phyloP scores from a whole-genome alignment of 2,113 vertebrate genomes.

The Madoqua kirkii region DNA sequence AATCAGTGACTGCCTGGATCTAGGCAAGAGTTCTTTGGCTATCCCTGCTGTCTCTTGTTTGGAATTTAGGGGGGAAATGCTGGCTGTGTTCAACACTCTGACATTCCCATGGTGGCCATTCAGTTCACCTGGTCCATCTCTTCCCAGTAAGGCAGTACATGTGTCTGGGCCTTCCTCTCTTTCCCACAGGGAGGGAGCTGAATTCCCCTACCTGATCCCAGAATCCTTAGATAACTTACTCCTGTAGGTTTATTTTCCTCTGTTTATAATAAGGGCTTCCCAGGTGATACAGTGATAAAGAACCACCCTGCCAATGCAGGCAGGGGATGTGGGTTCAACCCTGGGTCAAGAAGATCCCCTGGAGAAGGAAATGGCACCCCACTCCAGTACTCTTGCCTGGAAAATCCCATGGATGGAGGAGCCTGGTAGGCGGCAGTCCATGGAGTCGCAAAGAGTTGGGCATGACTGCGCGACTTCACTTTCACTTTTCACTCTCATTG shows the following conservation, averaged over 20 bases:
- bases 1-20: neutral
- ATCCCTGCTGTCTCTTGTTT: neutral
- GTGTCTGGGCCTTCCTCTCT: neutral
- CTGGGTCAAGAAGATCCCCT: neutral
- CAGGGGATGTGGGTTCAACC: neutral
- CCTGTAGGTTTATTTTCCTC: neutral
- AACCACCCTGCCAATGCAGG: neutral
- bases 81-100: neutral
- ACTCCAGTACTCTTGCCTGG: neutral
- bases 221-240: neutral
- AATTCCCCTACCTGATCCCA: neutral
- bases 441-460: accelerated
- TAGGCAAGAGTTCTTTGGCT: neutral
- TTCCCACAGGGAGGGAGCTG: neutral
- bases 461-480: too few relatives aligned
- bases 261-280: neutral
- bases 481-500: too few relatives aligned
- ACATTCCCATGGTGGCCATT: neutral
- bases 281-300: neutral
- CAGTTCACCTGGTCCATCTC: neutral
- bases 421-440: neutral
- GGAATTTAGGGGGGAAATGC: neutral
- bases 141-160: neutral
- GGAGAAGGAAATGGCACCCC: neutral
- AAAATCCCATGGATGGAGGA: neutral